These are phyloP conservation scores for Lycocerus yunnanus DNA, from an alignment of 2,888 invertebrate genomes.

Conservation along the genomic window DNA sequence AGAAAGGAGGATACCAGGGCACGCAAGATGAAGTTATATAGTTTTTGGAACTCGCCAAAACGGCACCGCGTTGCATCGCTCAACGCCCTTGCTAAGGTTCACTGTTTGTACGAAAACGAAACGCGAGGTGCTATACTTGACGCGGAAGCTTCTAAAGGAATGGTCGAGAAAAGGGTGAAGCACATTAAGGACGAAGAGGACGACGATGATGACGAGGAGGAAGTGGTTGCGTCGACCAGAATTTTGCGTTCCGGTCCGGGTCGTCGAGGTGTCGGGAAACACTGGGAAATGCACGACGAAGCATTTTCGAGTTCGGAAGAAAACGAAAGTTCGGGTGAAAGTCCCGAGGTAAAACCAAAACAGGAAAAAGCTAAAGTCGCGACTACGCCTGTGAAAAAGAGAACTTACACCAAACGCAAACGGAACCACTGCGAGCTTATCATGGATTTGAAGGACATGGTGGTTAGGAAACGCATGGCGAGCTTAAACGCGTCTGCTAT, in stretches of 20 bases:
- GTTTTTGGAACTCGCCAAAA: constrained; percentile 79
- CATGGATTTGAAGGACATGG: constrained; percentile 85
- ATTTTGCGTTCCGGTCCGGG: constrained; percentile 75
- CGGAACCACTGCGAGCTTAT: constrained; percentile 66
- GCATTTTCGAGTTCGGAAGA: constrained; percentile 62
- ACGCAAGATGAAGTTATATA: constrained; percentile 64
- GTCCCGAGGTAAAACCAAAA: constrained; percentile 6
- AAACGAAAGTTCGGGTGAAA: constrained; percentile 32
- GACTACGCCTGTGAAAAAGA: constrained; percentile 54
- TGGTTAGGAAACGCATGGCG: constrained; percentile 89
- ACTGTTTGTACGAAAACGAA: constrained; percentile 89
- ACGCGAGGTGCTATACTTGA: constrained; percentile 70
- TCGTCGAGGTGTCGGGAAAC: constrained; percentile 76
- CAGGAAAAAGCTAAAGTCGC: not conserved
- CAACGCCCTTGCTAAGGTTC: constrained; percentile 88
- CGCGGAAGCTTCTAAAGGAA: constrained; percentile 22
- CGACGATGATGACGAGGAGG: constrained; percentile 38
- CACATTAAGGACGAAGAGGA: constrained; percentile 28
- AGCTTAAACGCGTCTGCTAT: constrained; percentile 90
- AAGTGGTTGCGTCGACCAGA: constrained; percentile 49
- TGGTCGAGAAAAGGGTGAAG: constrained; percentile 37
- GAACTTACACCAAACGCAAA: constrained; percentile 59
- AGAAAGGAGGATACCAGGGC: constrained; percentile 41
- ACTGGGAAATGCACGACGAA: constrained; percentile 80
- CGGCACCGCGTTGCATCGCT: constrained; percentile 85